Evolutionary conservation across 2,113 vertebrate species (phyloP).

Genomic region (Sprattus sprattus): DNA sequence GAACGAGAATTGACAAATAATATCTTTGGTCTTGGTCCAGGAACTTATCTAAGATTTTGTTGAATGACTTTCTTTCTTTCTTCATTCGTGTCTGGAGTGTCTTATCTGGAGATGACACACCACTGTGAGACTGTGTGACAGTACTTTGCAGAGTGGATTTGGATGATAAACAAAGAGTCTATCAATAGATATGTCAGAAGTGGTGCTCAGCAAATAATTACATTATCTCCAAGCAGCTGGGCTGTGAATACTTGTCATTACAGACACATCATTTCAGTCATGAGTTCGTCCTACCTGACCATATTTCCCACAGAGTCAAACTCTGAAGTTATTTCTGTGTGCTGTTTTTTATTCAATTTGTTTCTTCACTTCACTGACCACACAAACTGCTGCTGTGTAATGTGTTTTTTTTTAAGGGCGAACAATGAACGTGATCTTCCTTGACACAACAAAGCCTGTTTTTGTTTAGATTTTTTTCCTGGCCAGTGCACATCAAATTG

Average conservation of each 20-base stretch:
- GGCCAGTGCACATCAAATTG: background rate
- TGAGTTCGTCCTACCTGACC: background rate
- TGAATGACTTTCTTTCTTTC: background rate
- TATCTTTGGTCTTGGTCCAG: background rate
- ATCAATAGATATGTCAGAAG: background rate
- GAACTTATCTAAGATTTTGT: background rate
- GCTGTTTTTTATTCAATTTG: background rate
- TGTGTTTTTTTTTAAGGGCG: background rate
- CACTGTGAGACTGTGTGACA: background rate
- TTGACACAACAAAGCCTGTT: background rate
- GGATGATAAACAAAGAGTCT: background rate
- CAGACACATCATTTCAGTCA: background rate
- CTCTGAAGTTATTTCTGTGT: background rate
- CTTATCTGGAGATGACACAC: background rate
- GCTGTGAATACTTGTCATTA: constrained; percentile 5
- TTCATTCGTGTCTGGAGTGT: too few relatives aligned
- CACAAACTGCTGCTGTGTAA: background rate
- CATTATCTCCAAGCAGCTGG: background rate
- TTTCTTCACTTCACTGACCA: background rate
- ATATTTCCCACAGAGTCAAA: background rate
- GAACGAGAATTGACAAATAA: background rate
- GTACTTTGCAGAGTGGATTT: background rate
- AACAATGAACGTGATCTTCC: background rate
- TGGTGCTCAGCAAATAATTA: background rate
- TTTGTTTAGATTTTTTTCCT: background rate